Conservation (phyloP, 2,797 vertebrate genomes). For the Pseudotriccus pelzelni region DNA sequence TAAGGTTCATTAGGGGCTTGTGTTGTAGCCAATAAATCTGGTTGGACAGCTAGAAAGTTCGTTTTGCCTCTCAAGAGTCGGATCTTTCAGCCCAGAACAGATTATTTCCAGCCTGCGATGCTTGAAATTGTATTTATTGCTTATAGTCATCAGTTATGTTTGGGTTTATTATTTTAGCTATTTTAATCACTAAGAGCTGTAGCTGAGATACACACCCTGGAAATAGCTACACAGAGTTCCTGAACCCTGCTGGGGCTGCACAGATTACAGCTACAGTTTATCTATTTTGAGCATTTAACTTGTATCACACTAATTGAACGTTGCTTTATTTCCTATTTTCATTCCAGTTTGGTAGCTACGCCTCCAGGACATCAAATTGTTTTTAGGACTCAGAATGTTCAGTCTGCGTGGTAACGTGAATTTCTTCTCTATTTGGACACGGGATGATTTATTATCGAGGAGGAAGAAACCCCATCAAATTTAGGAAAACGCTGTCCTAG, state of each 20-base stretch:
- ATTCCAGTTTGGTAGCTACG: background rate
- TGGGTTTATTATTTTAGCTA: background rate
- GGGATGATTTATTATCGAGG: background rate
- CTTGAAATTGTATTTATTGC: background rate
- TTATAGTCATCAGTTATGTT: background rate
- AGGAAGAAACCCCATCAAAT: background rate
- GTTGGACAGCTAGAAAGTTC: background rate
- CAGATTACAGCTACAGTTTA: background rate
- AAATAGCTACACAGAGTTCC: background rate
- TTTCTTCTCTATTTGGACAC: background rate
- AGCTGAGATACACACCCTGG: rapidly evolving
- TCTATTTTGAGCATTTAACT: background rate
- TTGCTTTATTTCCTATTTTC: background rate
- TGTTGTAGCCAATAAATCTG: background rate
- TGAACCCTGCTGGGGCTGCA: background rate
- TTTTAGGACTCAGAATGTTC: background rate
- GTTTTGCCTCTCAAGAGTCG: background rate
- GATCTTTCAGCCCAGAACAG: background rate
- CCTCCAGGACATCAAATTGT: background rate
- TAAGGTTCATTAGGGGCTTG: slow-evolving; percentile 23
- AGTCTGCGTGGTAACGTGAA: background rate
- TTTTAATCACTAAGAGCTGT: background rate
- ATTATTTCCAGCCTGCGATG: background rate
- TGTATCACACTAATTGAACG: background rate
- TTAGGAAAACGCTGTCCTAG: background rate